These are phyloP conservation scores for Eilema depressum DNA, from an alignment of 2,888 invertebrate species.

Conservation along the genomic window DNA sequence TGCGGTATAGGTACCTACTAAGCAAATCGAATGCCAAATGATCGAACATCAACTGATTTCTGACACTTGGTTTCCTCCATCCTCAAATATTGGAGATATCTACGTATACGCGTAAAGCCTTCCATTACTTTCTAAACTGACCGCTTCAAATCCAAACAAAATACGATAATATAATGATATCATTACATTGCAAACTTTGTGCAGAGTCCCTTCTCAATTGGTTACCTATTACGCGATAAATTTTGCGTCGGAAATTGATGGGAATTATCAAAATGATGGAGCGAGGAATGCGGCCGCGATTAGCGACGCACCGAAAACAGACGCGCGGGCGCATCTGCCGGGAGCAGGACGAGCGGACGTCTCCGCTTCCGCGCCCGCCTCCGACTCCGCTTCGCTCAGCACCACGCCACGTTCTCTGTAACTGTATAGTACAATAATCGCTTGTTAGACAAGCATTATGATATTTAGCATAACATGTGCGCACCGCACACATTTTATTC, in stretches of 20 bases:
- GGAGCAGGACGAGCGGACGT: not conserved
- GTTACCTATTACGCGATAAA: slow-evolving; percentile 29
- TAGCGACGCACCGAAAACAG: slow-evolving; percentile 23
- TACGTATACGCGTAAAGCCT: too few relatives aligned
- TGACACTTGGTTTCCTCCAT: too few relatives aligned
- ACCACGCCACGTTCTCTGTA: slow-evolving; percentile 50
- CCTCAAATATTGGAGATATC: too few relatives aligned
- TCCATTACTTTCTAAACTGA: not conserved
- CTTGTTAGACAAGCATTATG: slow-evolving; percentile 34
- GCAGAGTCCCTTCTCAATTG: slow-evolving; percentile 25
- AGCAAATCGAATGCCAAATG: too few relatives aligned
- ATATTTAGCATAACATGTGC: slow-evolving; percentile 23
- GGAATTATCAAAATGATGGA: slow-evolving; percentile 65
- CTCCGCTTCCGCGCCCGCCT: not conserved
- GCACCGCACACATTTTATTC: slow-evolving; percentile 16
- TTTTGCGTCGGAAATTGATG: slow-evolving; percentile 58
- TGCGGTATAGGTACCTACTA: too few relatives aligned
- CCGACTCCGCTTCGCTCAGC: slow-evolving; percentile 39
- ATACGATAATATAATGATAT: slow-evolving; percentile 14
- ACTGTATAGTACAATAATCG: slow-evolving; percentile 39
- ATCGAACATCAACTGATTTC: too few relatives aligned
- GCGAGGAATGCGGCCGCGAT: slow-evolving; percentile 47
- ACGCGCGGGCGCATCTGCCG: slow-evolving; percentile 5
- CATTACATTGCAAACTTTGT: slow-evolving; percentile 26
- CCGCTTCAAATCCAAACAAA: not conserved